Percentiles rank a stretch among this genome's conserved stretches.
phyloP scores from a whole-genome alignment of 1,140 invertebrate genomes.

The Drosophila equinoxialis region DNA sequence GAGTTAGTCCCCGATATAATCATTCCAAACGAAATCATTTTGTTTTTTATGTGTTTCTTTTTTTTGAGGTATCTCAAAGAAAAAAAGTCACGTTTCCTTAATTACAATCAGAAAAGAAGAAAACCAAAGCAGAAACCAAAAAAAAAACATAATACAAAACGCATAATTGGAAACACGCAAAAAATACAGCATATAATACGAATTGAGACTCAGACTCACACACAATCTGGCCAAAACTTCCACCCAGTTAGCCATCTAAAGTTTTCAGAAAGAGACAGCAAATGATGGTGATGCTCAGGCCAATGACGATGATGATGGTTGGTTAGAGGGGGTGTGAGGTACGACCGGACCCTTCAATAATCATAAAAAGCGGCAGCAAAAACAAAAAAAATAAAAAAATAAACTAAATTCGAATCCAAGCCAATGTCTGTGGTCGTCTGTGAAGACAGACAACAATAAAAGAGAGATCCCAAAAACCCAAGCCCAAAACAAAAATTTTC shows the following conservation, averaged over 20 bases:
- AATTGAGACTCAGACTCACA: slow-evolving; percentile 19
- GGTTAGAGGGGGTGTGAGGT: slow-evolving; percentile 26
- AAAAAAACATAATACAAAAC: slow-evolving; percentile 71
- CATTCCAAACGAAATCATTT: slow-evolving; percentile 21
- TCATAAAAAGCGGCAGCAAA: slow-evolving; percentile 65
- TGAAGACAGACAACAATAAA: slow-evolving; percentile 78
- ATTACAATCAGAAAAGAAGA: slow-evolving; percentile 67
- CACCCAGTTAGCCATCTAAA: slow-evolving; percentile 46
- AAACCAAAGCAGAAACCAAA: slow-evolving; percentile 69
- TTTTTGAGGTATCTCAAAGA: neutral
- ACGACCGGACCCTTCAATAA: slow-evolving; percentile 61
- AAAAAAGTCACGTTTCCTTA: slow-evolving; percentile 81
- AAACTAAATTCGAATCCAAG: slow-evolving; percentile 65
- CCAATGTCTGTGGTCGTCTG: slow-evolving; percentile 65
- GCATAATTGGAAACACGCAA: slow-evolving; percentile 82
- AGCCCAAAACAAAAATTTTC: slow-evolving; percentile 61
- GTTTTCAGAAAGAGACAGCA: slow-evolving; percentile 72
- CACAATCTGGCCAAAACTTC: slow-evolving; percentile 38
- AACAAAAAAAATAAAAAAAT: slow-evolving; percentile 31
- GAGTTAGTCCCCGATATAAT: slow-evolving; percentile 60
- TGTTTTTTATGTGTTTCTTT: slow-evolving; percentile 48
- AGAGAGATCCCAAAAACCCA: slow-evolving; percentile 44
- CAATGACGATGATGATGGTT: neutral
- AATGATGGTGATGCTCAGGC: neutral
- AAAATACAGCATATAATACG: slow-evolving; percentile 32